phyloP scores from a whole-genome alignment of 2,113 vertebrate species.

The Sakesphorus luctuosus region DNA sequence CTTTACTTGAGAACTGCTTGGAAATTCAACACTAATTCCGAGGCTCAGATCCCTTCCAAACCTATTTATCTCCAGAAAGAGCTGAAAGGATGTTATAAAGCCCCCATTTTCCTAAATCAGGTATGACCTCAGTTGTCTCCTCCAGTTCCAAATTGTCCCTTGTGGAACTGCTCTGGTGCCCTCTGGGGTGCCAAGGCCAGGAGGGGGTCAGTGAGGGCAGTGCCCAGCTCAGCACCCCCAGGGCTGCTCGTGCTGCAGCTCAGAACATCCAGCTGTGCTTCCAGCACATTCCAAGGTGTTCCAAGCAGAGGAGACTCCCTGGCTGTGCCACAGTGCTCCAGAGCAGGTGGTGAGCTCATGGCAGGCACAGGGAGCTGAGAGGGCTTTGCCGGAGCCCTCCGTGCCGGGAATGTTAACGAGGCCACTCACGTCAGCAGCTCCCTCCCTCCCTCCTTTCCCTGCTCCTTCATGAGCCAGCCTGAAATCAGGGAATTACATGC shows the following conservation, averaged over 20 bases:
- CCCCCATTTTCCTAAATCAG: slow-evolving; percentile 11
- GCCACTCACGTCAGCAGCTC: slow-evolving; percentile 53
- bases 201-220: background rate
- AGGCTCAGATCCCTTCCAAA: background rate
- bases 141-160: background rate
- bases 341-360: slow-evolving; percentile 53
- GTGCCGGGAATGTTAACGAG: slow-evolving; percentile 74
- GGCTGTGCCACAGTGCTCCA: slow-evolving; percentile 21
- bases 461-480: slow-evolving; percentile 72
- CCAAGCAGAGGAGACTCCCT: slow-evolving; percentile 27
- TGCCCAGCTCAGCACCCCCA: background rate
- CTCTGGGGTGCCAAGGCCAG: background rate
- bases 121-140: background rate
- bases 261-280: background rate
- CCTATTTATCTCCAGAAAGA: background rate
- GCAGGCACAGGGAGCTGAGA: slow-evolving; percentile 38
- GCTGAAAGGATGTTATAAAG: background rate
- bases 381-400: slow-evolving; percentile 60
- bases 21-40: background rate
- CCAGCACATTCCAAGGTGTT: background rate
- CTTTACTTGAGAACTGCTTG: background rate
- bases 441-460: slow-evolving; percentile 29
- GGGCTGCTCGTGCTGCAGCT: background rate
- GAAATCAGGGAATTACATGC: slow-evolving; percentile 77
- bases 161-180: background rate